Evolutionary conservation across 2,797 vertebrate genomes (phyloP).

Genomic region (Nyctibius grandis): DNA sequence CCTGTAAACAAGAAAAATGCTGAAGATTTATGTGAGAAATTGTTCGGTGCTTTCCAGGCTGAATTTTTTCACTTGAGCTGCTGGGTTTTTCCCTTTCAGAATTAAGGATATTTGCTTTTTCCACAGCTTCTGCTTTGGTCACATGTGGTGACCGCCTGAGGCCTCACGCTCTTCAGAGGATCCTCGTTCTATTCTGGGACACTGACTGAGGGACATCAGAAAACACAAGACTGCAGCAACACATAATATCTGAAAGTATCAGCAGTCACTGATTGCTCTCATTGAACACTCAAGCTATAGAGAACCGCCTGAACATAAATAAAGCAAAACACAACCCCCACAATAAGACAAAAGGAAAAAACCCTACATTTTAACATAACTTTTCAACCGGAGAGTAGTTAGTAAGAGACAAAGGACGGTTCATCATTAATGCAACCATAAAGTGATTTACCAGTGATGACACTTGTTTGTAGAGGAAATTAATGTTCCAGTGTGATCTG

Average conservation of each 20-base stretch:
- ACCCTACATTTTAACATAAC: not conserved
- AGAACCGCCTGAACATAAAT: not conserved
- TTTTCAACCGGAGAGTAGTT: not conserved
- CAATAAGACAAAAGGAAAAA: not conserved
- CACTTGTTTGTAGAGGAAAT: not conserved
- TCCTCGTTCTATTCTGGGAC: slow-evolving; percentile 39
- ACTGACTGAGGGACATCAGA: not conserved
- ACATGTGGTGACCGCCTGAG: not conserved
- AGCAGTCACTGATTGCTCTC: not conserved
- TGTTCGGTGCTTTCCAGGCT: slow-evolving; percentile 1
- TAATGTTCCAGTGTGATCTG: not conserved
- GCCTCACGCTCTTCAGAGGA: not conserved
- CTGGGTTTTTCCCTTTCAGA: not conserved
- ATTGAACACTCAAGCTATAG: not conserved
- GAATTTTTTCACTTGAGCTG: not conserved
- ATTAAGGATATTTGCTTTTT: not conserved
- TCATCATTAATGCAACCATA: not conserved
- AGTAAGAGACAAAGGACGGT: not conserved
- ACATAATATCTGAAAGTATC: not conserved
- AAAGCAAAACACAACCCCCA: not conserved
- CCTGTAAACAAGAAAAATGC: not conserved
- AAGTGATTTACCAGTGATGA: not conserved
- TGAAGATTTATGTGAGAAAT: not conserved
- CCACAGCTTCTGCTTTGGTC: slow-evolving; percentile 40
- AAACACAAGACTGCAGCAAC: not conserved